Base-by-base conservation (phyloP, 2,888 invertebrate species). In the Orchesellides sinensis region DNA sequence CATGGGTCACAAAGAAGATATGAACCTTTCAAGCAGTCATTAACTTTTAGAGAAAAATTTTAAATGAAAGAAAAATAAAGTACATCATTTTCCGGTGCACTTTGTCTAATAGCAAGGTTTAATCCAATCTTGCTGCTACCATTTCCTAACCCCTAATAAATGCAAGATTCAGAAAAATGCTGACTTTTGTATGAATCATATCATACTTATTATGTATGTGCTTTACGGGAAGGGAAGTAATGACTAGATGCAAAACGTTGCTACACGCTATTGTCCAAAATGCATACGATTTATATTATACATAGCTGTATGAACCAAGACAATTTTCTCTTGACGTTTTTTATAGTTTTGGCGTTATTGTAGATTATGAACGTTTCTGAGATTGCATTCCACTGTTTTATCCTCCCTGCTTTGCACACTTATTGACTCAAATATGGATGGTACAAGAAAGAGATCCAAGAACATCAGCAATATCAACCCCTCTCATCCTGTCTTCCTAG, bases 21-120 rank as follows among this genome's bases (percentile, higher is more conserved):
- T 35, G 66, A 75, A 40, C 75, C 56, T 40, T 66, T 54, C 10
- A 66, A 65, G 61, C 35, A 65, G 74, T 56, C 75, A 56, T 66
- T 32, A 8, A 17, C n/a, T 4, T 12, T 25, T 47, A 8, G 27
- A 66, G 8, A 21, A 54, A 54, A 5, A 32, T 63, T 63, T 63
- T 63, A 19, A 63, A 63, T 47, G 25, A 27, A 23, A 45, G 10
- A 8, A 59, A n/a, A n/a, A 23, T 45, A 65, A 29, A 25, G 35
- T 27, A 25, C 45, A 66, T 66, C 63, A 63, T n/a, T 35, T 63
- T 63, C 63, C 63, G 63, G 63, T 35, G n/a, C n/a, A n/a, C n/a
- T n/a, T n/a, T n/a, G n/a, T n/a, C n/a, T n/a, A n/a, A n/a, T n/a
- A n/a, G n/a, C n/a, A n/a, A n/a, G n/a, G n/a, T n/a, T n/a, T n/a